These are phyloP conservation scores for Laterallus jamaicensis DNA, from an alignment of 2,113 vertebrate species.

Conservation along the genomic window DNA sequence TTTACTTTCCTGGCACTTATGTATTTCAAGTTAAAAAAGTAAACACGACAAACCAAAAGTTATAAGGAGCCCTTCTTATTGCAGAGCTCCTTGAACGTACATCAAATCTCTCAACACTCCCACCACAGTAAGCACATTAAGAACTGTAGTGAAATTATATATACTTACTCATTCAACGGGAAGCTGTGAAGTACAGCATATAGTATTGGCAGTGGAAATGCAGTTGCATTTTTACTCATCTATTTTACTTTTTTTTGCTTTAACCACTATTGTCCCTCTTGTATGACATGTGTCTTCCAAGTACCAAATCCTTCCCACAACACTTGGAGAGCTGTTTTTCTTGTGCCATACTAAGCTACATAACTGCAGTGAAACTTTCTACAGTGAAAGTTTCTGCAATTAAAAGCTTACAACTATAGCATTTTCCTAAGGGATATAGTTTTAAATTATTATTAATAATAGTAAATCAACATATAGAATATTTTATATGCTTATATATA, in stretches of 20 bases:
- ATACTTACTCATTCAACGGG: neutral
- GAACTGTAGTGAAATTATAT: neutral
- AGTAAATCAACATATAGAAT: neutral
- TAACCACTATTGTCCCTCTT: neutral
- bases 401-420: neutral
- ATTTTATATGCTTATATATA: neutral
- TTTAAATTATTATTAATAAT: neutral
- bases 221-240: neutral
- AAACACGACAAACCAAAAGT: neutral
- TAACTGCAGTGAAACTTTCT: neutral
- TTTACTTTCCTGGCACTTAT: constrained; percentile 18
- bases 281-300: accelerated
- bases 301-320: neutral
- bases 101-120: neutral
- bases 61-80: neutral
- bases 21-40: neutral
- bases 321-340: neutral
- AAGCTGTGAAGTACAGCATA: neutral
- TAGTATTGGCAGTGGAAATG: neutral
- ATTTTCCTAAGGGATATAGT: neutral
- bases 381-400: neutral
- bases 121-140: neutral
- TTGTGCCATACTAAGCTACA: neutral
- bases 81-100: neutral
- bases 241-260: neutral